phyloP scores from a whole-genome alignment of 2,113 vertebrate genomes.

The Ibidorhyncha struthersii region DNA sequence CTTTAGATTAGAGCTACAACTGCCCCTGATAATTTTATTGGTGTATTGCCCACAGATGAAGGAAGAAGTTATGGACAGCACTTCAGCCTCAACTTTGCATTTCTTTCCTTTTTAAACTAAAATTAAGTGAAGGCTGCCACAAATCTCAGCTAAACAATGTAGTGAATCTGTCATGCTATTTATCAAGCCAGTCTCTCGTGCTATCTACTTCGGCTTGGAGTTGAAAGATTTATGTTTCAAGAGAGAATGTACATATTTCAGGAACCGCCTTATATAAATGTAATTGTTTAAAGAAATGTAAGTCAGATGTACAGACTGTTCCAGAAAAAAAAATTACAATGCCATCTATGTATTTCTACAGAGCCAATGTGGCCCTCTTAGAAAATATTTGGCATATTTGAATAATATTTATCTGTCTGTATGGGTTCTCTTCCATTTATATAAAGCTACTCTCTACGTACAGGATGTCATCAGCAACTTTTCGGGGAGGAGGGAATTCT shows the following conservation, averaged over 20 bases:
- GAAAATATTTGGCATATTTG: background rate
- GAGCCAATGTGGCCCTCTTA: fast-evolving
- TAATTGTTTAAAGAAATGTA: background rate
- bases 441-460: background rate
- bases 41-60: background rate
- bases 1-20: background rate
- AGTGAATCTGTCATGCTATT: background rate
- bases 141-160: background rate
- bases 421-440: background rate
- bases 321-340: background rate
- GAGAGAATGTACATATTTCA: conserved; percentile 7
- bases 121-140: conserved; percentile 22
- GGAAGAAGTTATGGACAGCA: background rate
- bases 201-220: background rate
- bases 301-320: background rate
- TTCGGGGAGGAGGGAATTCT: background rate
- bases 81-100: background rate
- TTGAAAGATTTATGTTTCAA: conserved; percentile 22
- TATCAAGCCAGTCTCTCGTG: background rate
- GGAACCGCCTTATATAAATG: background rate
- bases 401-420: background rate
- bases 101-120: conserved; percentile 4
- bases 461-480: background rate
- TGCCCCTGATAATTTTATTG: background rate
- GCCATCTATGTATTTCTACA: background rate